Evolutionary conservation across 1,140 invertebrate genomes (phyloP).

Genomic region (Drosophila subpulchrella): DNA sequence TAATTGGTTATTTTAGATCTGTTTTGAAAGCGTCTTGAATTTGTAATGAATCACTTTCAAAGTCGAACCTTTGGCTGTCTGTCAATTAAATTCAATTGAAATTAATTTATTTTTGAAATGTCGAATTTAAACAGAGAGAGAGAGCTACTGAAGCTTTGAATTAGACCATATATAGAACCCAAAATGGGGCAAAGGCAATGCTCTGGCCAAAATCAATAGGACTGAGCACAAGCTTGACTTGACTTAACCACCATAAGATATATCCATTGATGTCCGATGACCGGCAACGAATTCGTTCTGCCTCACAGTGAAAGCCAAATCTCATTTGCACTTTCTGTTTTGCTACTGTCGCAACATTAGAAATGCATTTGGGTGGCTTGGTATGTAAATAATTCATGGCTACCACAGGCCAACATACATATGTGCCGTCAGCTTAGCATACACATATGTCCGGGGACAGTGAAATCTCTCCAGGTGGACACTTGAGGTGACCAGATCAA

Average conservation of each 20-base stretch:
- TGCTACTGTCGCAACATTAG: slow-evolving; percentile 50
- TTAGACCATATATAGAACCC: slow-evolving; percentile 18
- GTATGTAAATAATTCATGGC: slow-evolving; percentile 75
- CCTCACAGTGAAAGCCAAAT: slow-evolving; percentile 43
- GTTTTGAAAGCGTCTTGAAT: slow-evolving; percentile 3
- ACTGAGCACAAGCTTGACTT: slow-evolving; percentile 27
- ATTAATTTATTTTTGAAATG: slow-evolving; percentile 61
- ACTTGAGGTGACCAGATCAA: slow-evolving; percentile 15
- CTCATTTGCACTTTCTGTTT: slow-evolving; percentile 69
- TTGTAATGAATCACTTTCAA: slow-evolving; percentile 20
- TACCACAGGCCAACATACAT: slow-evolving; percentile 37
- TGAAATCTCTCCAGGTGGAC: slow-evolving; percentile 7
- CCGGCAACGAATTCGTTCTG: slow-evolving; percentile 56
- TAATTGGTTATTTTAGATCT: not conserved
- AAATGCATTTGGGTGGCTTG: slow-evolving; percentile 71
- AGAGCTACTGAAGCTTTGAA: slow-evolving; percentile 39
- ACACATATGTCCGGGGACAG: slow-evolving; percentile 29
- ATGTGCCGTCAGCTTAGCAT: slow-evolving; percentile 30
- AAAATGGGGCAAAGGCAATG: slow-evolving; percentile 11
- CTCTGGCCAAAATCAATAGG: slow-evolving; percentile 48
- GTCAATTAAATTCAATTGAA: slow-evolving; percentile 75
- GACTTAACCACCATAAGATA: slow-evolving; percentile 12
- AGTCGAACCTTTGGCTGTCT: slow-evolving; percentile 15
- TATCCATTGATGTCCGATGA: slow-evolving; percentile 6
- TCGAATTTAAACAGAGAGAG: slow-evolving; percentile 13